These are phyloP conservation scores for Sebastes reedi DNA, from an alignment of 2,797 vertebrate species.

Conservation along the genomic window DNA sequence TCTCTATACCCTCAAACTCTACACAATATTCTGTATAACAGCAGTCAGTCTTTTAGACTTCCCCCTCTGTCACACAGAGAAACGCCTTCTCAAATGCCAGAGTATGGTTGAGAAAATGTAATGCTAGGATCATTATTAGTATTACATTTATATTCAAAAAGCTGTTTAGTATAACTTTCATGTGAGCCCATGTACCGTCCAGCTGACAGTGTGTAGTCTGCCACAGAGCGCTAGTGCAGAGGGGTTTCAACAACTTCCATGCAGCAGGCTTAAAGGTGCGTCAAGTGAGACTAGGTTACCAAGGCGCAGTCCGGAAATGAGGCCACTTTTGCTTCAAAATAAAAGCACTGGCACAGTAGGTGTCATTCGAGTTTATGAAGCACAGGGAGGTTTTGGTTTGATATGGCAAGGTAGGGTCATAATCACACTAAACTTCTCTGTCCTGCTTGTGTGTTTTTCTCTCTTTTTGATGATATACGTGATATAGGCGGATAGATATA, in stretches of 20 bases:
- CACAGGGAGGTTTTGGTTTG: neutral
- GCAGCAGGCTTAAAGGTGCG: neutral
- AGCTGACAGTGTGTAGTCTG: neutral
- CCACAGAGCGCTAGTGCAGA: neutral
- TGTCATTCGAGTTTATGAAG: neutral
- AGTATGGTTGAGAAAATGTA: neutral
- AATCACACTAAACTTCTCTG: neutral
- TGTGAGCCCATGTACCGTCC: neutral
- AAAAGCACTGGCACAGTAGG: neutral
- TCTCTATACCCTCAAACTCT: neutral
- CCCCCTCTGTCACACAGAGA: neutral
- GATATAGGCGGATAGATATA: neutral
- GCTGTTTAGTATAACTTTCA: neutral
- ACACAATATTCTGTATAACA: neutral
- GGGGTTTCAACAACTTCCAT: constrained; percentile 41
- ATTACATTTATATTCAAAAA: neutral
- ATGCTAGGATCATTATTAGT: neutral
- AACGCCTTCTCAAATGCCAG: neutral
- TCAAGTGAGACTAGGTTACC: neutral
- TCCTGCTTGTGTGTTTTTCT: too few species aligned
- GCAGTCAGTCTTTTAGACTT: neutral
- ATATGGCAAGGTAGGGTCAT: neutral
- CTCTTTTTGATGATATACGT: too few species aligned
- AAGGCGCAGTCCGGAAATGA: neutral
- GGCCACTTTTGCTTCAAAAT: constrained; percentile 21